These are phyloP conservation scores for Peromyscus melanophrys DNA, from an alignment of 2,797 vertebrate genomes.

Conservation along the genomic window DNA sequence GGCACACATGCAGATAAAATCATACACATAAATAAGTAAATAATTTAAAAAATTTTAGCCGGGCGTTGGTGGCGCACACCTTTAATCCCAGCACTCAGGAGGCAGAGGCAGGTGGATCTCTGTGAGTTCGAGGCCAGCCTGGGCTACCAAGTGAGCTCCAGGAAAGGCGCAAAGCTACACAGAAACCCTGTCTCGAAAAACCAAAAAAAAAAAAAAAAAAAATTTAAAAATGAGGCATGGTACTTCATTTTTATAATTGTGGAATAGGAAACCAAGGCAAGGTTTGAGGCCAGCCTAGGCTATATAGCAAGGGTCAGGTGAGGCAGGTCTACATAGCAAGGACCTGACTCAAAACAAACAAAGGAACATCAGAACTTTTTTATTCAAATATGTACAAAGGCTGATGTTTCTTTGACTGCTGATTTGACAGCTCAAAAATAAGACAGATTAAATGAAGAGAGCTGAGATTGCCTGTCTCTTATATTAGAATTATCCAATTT, in stretches of 20 bases:
- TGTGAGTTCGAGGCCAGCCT: no score
- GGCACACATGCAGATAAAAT: not conserved
- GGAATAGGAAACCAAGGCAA: not conserved
- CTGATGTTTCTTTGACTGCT: not conserved
- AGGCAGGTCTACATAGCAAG: not conserved
- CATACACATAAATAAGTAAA: not conserved
- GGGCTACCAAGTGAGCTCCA: no score
- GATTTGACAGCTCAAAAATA: not conserved
- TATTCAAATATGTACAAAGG: not conserved
- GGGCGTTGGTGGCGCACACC: no score
- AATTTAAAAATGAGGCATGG: not conserved
- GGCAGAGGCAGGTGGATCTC: no score
- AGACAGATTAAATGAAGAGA: no score
- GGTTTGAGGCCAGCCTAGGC: not conserved
- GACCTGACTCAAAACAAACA: not conserved
- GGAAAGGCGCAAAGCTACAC: no score
- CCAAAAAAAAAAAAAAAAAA: no score
- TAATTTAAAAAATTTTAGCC: not conserved
- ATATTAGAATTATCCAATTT: not conserved
- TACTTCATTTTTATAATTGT: not conserved
- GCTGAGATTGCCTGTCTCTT: not conserved
- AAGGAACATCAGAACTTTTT: not conserved
- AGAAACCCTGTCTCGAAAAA: no score
- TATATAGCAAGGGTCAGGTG: not conserved
- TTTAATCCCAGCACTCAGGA: no score